A percentile compares a stretch with the other conserved stretches of the same genome.
Evolutionary conservation across 2,888 invertebrate genomes (phyloP).

Genomic region (Pardosa pseudoannulata): DNA sequence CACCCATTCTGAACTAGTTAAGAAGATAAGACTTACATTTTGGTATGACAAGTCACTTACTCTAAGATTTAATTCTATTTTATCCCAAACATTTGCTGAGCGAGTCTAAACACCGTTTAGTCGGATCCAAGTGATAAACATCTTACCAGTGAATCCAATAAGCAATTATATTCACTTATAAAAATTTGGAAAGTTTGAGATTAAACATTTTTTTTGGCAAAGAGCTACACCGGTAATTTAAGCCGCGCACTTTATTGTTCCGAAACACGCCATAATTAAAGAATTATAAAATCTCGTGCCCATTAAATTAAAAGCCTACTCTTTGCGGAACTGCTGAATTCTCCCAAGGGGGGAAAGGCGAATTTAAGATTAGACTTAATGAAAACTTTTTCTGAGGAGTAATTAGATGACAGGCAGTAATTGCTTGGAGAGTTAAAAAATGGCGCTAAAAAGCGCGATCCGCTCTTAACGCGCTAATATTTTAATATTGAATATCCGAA

Average conservation of each 20-base stretch:
- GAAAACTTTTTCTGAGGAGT: neutral
- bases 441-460: neutral
- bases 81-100: too few species aligned
- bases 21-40: too few species aligned
- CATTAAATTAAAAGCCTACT: slow-evolving; percentile 17
- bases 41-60: too few species aligned
- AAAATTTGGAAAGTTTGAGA: neutral
- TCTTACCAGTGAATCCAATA: too few species aligned
- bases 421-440: slow-evolving; percentile 1
- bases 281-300: slow-evolving; percentile 11
- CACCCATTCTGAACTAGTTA: too few species aligned
- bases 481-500: slow-evolving; percentile 6
- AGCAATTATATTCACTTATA: neutral
- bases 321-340: neutral
- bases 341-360: neutral
- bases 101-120: too few species aligned
- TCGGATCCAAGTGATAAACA: too few species aligned
- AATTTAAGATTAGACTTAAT: slow-evolving; percentile 7
- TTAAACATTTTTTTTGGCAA: slow-evolving; percentile 2
- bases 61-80: too few species aligned
- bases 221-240: neutral
- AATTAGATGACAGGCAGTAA: slow-evolving; percentile 13
- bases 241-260: neutral
- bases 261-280: slow-evolving; percentile 3
- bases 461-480: neutral